These are phyloP conservation scores for Saguinus midas DNA, from an alignment of 2,113 vertebrate genomes.

Conservation along the genomic window DNA sequence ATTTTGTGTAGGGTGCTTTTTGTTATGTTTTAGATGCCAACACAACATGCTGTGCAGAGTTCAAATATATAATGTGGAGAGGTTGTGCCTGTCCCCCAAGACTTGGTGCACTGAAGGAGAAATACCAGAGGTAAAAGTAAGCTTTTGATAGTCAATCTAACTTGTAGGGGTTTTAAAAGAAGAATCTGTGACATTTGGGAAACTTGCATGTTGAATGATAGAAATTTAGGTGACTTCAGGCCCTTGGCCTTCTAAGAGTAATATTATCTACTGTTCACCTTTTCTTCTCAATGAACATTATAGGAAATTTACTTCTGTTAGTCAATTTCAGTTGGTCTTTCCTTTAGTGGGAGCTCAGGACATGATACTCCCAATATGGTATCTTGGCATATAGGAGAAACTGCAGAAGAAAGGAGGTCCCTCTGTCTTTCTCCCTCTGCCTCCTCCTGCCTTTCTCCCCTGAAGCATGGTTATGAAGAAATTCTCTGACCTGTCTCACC, in stretches of 20 bases:
- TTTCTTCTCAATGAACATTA: constrained; percentile 5
- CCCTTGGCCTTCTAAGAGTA: not conserved
- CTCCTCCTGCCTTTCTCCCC: not conserved
- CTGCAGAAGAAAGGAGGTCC: not conserved
- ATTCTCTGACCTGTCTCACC: not conserved
- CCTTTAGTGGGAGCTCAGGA: not conserved
- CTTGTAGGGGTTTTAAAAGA: not conserved
- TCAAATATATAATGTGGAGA: not conserved
- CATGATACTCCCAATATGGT: not conserved
- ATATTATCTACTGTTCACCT: not conserved
- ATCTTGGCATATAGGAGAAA: not conserved
- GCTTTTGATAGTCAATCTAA: not conserved
- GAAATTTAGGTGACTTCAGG: not conserved
- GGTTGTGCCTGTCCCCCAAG: not conserved
- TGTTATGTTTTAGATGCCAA: not conserved
- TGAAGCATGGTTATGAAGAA: not conserved
- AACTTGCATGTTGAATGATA: not conserved
- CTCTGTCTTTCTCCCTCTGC: not conserved
- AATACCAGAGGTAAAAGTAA: not conserved
- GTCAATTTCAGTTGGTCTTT: not conserved
- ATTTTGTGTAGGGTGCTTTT: not conserved
- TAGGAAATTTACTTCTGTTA: not conserved
- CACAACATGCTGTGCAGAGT: not conserved
- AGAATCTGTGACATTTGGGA: not conserved
- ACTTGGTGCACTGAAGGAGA: not conserved